Evolutionary conservation across 1,140 invertebrate genomes (phyloP), one percentile per base, ranked within the genome.

Genomic region (Proctacanthus coquilletti): DNA sequence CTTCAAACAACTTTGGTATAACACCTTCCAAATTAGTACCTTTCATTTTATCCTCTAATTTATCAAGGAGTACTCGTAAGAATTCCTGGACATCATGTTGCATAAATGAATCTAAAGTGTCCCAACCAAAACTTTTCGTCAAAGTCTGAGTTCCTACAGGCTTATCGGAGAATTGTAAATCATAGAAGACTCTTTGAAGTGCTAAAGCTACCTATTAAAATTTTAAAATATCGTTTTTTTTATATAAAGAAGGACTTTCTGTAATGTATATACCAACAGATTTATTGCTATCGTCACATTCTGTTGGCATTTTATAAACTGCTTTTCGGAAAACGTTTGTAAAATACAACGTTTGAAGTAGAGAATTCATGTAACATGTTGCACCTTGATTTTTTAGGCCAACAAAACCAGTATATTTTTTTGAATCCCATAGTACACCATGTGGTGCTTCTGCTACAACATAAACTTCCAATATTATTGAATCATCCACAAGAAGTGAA

Each of bases 351-450:
- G 95, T 97, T 68, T 99, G 96, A 35, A 99, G 68, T 41, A 99
- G 69, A 4, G 95, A 98, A 57, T 99, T 99, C 96, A 99, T 99
- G 56, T 99, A 99, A 66, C 96, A 99, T 9, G 96, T 99, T 36
- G 96, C 96, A 40, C 95, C 95, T 70, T 99, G 95, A 66, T 99
- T 99, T 62, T 97, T 98, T n/a, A 99, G 68, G 34, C 95, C 74
- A 45, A 99, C 95, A 71, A 81, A 98, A 36, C 96, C 96, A 13
- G 96, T 98, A 58, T 98, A 92, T 62, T 98, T 97, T 67, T 98
- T 98, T 21, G 92, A 97, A 63, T 96, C 91, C 92, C 92, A 97
- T 27, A 86, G 81, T 0, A 98, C 93, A 34, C 94, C 95, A 64
- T 98, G 94, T 9, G 95, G 95, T 19, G 94, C 94, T 70, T 98